phyloP scores from a whole-genome alignment of 2,797 vertebrate genomes.

The Pseudocheirus occidentalis region DNA sequence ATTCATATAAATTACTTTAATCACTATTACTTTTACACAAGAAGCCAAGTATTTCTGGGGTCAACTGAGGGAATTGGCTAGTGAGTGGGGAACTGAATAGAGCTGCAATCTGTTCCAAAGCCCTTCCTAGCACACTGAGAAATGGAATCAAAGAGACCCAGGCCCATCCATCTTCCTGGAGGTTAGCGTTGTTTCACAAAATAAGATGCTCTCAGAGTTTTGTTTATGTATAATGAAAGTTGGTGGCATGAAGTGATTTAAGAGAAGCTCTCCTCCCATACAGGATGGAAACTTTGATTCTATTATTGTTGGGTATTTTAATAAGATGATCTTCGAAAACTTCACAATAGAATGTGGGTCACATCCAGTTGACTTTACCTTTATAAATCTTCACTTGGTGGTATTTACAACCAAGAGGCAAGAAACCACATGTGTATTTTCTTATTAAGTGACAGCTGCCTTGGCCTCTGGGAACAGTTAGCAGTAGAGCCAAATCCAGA shows the following conservation, averaged over 20 bases:
- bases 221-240: neutral
- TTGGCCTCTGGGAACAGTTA: neutral
- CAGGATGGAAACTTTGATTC: neutral
- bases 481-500: neutral
- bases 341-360: neutral
- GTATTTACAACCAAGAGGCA: neutral
- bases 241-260: neutral
- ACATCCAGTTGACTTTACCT: neutral
- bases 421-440: neutral
- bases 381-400: neutral
- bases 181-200: neutral
- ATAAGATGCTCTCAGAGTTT: neutral
- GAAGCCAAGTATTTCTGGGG: slow-evolving; percentile 56
- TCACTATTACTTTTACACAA: slow-evolving; percentile 64
- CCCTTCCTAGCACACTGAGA: neutral
- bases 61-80: slow-evolving; percentile 1
- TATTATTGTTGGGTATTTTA: neutral
- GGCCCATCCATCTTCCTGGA: neutral
- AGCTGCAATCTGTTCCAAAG: neutral
- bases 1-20: slow-evolving; percentile 68
- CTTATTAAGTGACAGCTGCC: neutral
- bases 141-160: neutral
- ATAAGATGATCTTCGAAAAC: neutral
- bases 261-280: neutral
- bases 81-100: slow-evolving; percentile 36